These are phyloP conservation scores for Dasyurus viverrinus DNA, from an alignment of 2,113 vertebrate species.

Conservation along the genomic window DNA sequence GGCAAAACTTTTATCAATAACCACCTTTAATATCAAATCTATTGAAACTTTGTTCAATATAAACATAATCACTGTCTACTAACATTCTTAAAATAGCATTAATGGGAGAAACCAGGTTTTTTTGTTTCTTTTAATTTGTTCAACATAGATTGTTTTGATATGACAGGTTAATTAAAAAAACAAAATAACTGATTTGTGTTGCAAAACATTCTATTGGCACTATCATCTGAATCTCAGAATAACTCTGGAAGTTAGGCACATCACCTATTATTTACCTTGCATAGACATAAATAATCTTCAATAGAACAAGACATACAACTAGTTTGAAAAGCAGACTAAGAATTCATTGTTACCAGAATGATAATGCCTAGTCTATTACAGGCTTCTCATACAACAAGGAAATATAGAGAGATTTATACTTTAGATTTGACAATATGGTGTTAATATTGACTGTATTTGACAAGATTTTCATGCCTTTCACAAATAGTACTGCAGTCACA, in stretches of 20 bases:
- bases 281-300: not conserved
- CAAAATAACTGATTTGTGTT: not conserved
- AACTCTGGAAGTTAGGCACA: not conserved
- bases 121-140: not conserved
- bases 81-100: not conserved
- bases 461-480: not conserved
- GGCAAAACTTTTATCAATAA: constrained; percentile 15
- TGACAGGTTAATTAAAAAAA: not conserved
- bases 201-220: not conserved
- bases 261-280: not conserved
- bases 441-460: not conserved
- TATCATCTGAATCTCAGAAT: not conserved
- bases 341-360: not conserved
- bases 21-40: not conserved
- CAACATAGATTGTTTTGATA: not conserved
- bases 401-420: not conserved
- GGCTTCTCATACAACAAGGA: not conserved
- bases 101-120: not conserved
- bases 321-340: not conserved
- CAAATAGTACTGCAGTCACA: not conserved
- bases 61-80: constrained; percentile 29
- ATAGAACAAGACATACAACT: not conserved
- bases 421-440: not conserved
- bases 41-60: constrained; percentile 23
- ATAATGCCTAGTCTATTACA: not conserved